phyloP scores from a whole-genome alignment of 2,797 vertebrate genomes.

The Hypotaenidia philippensis region DNA sequence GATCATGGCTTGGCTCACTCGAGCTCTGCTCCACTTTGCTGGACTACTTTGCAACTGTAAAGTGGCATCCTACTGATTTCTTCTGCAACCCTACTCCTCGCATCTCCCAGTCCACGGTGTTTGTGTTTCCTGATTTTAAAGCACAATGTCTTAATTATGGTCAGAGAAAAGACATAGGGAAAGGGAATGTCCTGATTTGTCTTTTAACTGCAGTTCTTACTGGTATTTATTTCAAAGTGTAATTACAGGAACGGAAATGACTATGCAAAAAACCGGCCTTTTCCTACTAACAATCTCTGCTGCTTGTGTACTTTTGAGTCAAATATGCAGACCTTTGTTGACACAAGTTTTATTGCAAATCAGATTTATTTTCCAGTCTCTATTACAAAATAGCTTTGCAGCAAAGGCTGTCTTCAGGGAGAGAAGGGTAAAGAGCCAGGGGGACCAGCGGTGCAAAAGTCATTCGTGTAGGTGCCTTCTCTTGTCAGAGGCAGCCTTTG shows the following conservation, averaged over 20 bases:
- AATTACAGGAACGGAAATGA: slow-evolving; percentile 49
- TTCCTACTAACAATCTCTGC: neutral
- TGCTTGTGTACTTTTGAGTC: neutral
- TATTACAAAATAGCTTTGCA: neutral
- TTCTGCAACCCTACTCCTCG: neutral
- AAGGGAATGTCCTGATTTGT: neutral
- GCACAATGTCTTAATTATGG: slow-evolving; percentile 24
- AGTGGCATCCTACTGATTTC: neutral
- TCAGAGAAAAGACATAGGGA: neutral
- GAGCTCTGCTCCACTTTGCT: neutral
- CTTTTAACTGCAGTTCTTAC: slow-evolving; percentile 11
- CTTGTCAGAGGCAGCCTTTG: neutral
- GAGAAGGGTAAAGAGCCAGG: neutral
- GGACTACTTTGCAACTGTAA: neutral
- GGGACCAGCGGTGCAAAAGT: neutral
- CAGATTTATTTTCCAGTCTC: slow-evolving; percentile 12
- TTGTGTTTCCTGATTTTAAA: slow-evolving; percentile 42
- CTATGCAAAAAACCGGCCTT: neutral
- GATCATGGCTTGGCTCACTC: slow-evolving; percentile 32
- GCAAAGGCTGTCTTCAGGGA: neutral
- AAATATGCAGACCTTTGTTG: slow-evolving; percentile 25
- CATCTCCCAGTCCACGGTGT: neutral
- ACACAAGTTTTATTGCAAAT: neutral
- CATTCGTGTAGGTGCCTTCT: neutral
- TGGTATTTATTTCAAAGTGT: slow-evolving; percentile 42